phyloP scores from a whole-genome alignment of 2,888 invertebrate genomes.

The Nysson spinosus region DNA sequence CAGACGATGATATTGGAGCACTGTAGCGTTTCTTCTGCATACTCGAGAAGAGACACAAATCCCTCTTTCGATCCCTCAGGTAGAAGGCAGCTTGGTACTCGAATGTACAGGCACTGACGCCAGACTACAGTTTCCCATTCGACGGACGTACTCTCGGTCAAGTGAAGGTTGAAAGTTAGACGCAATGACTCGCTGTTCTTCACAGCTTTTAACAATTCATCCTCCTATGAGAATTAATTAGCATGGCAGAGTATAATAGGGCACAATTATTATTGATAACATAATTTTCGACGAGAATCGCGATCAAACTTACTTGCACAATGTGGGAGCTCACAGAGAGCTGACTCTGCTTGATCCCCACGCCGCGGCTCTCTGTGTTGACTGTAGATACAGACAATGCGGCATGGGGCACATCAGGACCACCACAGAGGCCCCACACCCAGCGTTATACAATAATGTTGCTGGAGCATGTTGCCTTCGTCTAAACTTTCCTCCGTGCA shows the following conservation, averaged over 20 bases:
- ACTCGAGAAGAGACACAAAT: conserved; percentile 95
- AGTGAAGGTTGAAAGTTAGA: conserved; percentile 86
- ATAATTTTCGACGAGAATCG: neutral
- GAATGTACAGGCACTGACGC: conserved; percentile 90
- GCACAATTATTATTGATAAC: neutral
- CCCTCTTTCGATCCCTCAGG: conserved; percentile 97
- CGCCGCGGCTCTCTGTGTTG: conserved; percentile 85
- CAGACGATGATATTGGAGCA: conserved; percentile 89
- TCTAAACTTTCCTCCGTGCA: conserved; percentile 71
- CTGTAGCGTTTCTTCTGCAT: conserved; percentile 94
- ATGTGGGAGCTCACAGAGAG: conserved; percentile 82
- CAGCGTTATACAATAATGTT: conserved; percentile 86
- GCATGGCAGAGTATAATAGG: neutral
- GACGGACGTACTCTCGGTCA: conserved; percentile 87
- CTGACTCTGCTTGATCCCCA: conserved; percentile 83
- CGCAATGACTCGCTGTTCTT: conserved; percentile 84
- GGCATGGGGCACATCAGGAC: conserved; percentile 99
- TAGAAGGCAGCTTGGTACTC: conserved; percentile 90
- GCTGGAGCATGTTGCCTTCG: conserved; percentile 70
- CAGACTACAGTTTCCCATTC: conserved; percentile 92
- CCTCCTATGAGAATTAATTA: conserved; percentile 69
- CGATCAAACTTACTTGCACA: conserved; percentile 74
- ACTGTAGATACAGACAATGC: conserved; percentile 81
- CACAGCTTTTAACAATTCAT: conserved; percentile 81
- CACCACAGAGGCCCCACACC: conserved; percentile 99